Conservation (phyloP, 2,113 vertebrate genomes). For the Corythoichthys intestinalis region DNA sequence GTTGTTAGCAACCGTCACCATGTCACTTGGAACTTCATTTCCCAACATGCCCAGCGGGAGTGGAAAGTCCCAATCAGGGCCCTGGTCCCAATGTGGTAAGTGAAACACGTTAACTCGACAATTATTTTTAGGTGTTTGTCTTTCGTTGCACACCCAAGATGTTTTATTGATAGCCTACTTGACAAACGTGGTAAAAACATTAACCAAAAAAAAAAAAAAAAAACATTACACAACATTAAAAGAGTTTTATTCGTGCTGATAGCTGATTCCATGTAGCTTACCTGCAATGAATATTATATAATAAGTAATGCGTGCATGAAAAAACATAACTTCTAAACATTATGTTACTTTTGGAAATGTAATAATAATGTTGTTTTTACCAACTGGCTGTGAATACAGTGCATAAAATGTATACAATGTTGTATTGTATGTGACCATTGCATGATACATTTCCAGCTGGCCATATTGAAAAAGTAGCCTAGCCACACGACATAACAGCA, state of each 20-base stretch:
- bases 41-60: conserved; percentile 4
- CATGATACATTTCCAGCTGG: background rate
- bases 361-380: background rate
- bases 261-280: background rate
- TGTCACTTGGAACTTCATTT: background rate
- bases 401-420: background rate
- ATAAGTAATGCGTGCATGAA: background rate
- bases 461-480: background rate
- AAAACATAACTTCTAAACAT: background rate
- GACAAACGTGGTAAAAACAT: background rate
- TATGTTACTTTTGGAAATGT: too few relatives aligned
- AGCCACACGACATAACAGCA: background rate
- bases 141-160: background rate
- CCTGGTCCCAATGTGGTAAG: background rate
- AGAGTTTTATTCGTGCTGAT: background rate
- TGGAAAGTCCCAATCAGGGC: too few relatives aligned
- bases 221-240: background rate
- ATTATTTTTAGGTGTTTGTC: background rate
- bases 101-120: background rate
- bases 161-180: background rate
- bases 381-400: background rate
- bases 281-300: too few relatives aligned
- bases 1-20: conserved; percentile 78
- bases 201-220: background rate
- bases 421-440: background rate